A percentile compares a stretch with the other conserved stretches of the same genome.
Conservation (phyloP, 2,113 vertebrate species). For the Syrrhaptes paradoxus region DNA sequence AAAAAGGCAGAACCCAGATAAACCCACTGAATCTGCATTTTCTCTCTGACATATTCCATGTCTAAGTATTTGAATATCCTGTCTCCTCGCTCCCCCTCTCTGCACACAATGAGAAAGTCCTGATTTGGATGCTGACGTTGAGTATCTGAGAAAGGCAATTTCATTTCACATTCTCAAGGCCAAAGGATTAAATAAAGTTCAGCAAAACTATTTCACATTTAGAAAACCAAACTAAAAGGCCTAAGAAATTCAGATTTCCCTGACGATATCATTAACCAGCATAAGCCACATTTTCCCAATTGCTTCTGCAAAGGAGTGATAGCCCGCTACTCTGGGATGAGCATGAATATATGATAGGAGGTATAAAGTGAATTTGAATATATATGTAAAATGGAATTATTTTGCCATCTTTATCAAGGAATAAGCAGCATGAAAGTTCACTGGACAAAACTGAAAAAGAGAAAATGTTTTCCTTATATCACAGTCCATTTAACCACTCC, state of each 20-base stretch:
- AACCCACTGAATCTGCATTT: not conserved
- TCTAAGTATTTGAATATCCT: not conserved
- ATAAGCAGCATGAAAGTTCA: not conserved
- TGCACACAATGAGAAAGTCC: not conserved
- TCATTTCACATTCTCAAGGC: constrained; percentile 9
- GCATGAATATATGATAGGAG: not conserved
- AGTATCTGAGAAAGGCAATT: constrained; percentile 21
- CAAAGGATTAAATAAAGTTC: not conserved
- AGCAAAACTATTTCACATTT: not conserved
- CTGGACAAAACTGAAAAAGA: not conserved
- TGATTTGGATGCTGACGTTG: not conserved
- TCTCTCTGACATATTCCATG: not conserved
- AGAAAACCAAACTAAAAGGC: not conserved
- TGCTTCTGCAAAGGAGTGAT: not conserved
- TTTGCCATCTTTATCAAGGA: not conserved
- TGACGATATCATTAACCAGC: not conserved
- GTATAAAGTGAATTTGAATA: not conserved
- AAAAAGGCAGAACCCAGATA: not conserved
- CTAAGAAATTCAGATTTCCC: not conserved
- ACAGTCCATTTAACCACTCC: not conserved
- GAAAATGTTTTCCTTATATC: not conserved
- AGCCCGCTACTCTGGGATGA: not conserved
- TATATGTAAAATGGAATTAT: not conserved
- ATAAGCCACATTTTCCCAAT: not conserved
- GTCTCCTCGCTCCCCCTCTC: not conserved